These are phyloP conservation scores for Buceros bicornis DNA, from an alignment of 2,797 vertebrate species.

Conservation along the genomic window DNA sequence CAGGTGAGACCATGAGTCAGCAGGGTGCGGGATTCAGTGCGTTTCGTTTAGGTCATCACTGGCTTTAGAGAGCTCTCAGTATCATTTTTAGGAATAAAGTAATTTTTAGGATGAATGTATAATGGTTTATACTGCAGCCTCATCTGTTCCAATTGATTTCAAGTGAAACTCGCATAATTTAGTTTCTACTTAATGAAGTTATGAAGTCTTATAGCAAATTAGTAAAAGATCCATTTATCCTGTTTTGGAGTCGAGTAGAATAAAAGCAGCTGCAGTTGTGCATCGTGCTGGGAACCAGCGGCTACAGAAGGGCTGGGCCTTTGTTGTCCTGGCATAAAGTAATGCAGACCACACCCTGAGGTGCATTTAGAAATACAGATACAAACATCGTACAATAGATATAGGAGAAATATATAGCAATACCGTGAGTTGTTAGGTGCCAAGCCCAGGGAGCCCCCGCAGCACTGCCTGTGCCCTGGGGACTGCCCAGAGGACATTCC, in stretches of 20 bases:
- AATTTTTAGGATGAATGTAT: background rate
- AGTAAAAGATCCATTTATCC: background rate
- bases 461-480: background rate
- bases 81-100: background rate
- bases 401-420: background rate
- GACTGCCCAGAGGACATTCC: background rate
- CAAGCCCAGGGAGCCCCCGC: background rate
- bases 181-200: background rate
- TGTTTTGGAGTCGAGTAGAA: background rate
- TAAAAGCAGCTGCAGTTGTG: background rate
- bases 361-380: background rate
- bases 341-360: background rate
- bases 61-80: background rate
- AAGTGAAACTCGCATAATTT: background rate
- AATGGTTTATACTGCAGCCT: background rate
- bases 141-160: background rate
- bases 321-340: background rate
- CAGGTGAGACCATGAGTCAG: background rate
- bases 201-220: background rate
- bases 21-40: background rate
- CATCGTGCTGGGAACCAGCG: too few species aligned
- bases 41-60: background rate
- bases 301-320: fast-evolving
- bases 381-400: too few species aligned
- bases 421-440: background rate